Base-by-base conservation (phyloP, 2,888 invertebrate genomes). In the Cantharis rustica region DNA sequence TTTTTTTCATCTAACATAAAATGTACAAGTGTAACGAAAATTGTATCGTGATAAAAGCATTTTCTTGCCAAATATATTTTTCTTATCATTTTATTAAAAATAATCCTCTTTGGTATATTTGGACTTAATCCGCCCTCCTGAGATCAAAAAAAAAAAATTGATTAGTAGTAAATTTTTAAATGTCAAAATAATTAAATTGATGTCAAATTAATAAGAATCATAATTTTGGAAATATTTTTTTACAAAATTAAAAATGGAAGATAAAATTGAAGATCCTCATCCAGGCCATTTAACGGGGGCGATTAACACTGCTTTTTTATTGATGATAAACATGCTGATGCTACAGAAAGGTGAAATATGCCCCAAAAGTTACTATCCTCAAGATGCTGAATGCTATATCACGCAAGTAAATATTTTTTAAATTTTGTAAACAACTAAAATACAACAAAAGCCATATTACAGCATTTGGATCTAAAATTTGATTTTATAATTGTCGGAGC, bases 401-500 rank as follows among this genome's bases (percentile, higher is more conserved):
- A 62, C 80, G 62, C 79, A 81, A 27, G 85, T 85, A 81, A 73
- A 15, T 9, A 20, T 10, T 5, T 71, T 23, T 0, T 5, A 71
- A 71, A 66, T 20, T 26, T 13, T 4, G 10, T 31, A 17, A 47
- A 15, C 16, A 47, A 11, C 16, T 7, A 47, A 10, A 16, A 13
- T 16, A 61, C 13, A 15, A 16, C 15, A 66, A 31, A 15, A 16
- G 16, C 61, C 7, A n/a, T 68, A 75, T 79, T 79, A 13, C 63
- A 84, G 83, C 81, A 79, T n/a, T 75, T 82, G 11, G 80, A 82
- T 26, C 79, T 81, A 15, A 79, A 82, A 13, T 89, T 85, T 79
- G 90, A 89, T 79, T 91, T 89, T 80, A 85, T 89, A 62, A 83
- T 89, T 78, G 88, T 90, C 17, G 90, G 90, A 7, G 89, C 87